Conservation (phyloP, 2,888 invertebrate species). For the Scaptomyza caliginosa region DNA sequence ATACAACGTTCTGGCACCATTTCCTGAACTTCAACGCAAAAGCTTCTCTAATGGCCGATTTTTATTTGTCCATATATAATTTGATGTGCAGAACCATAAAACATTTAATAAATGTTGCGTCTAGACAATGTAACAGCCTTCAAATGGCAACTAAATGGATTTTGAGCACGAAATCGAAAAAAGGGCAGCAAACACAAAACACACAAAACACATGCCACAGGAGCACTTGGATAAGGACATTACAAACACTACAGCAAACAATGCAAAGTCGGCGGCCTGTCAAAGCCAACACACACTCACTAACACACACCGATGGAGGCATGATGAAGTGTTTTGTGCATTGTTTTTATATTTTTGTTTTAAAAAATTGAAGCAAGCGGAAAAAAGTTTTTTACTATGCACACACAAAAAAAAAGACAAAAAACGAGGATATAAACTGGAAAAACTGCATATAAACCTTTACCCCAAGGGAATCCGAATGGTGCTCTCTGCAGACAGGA, state of each 20-base stretch:
- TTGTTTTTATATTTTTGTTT: slow-evolving; percentile 44
- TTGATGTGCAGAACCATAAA: slow-evolving; percentile 75
- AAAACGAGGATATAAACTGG: slow-evolving; percentile 31
- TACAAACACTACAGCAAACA: slow-evolving; percentile 50
- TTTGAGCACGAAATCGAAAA: slow-evolving; percentile 71
- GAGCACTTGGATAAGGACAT: slow-evolving; percentile 63
- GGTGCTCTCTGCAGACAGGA: slow-evolving; percentile 19
- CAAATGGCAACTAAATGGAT: slow-evolving; percentile 80
- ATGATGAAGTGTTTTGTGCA: slow-evolving; percentile 74
- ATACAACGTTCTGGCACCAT: slow-evolving; percentile 41
- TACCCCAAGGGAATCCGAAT: slow-evolving; percentile 5
- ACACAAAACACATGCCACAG: slow-evolving; percentile 43
- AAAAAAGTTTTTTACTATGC: slow-evolving; percentile 45
- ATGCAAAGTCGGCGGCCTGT: slow-evolving; percentile 65
- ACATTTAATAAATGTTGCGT: slow-evolving; percentile 79
- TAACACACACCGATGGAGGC: slow-evolving; percentile 22
- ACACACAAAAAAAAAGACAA: slow-evolving; percentile 46
- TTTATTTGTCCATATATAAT: slow-evolving; percentile 73
- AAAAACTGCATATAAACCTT: slow-evolving; percentile 38
- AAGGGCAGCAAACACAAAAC: slow-evolving; percentile 17
- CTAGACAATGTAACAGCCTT: slow-evolving; percentile 80
- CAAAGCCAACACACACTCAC: slow-evolving; percentile 54
- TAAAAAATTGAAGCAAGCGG: slow-evolving; percentile 39
- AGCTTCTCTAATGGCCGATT: slow-evolving; percentile 57
- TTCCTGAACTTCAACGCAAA: slow-evolving; percentile 30